Evolutionary conservation across 2,888 invertebrate genomes (phyloP), one percentile per base, ranked within the genome.

Genomic region (Drosophila pegasa): DNA sequence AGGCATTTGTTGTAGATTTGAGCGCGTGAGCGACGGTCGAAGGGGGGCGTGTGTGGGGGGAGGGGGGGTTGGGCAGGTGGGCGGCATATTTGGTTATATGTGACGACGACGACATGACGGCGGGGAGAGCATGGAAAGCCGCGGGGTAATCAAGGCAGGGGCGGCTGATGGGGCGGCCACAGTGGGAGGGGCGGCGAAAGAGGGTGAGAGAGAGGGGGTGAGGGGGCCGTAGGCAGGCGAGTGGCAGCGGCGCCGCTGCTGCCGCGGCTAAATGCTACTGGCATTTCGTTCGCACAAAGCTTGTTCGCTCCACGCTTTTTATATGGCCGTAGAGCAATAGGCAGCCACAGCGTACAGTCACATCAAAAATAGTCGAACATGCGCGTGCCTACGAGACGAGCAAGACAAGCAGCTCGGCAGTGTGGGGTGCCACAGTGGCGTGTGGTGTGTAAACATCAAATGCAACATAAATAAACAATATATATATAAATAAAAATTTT

Each of bases 211-310:
- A 16, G 18, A 20, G 33, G 29, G 1, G 16, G 40, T 1, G 33
- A 6, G 25, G 45, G 9, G 5, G 22, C 1, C 7, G 10, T 14
- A 22, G 47, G 65, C 20, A 37, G 62, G 22, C 35, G 50, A 67
- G 72, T 60, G 61, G 66, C 70, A 71, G 82, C 88, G 71, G 70
- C 82, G 83, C 47, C 58, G 77, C 71, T 59, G 71, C 71, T 57
- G 62, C 75, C 75, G 70, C 77, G 76, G 76, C 71, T 83, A 89
- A 89, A 83, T 88, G 89, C 84, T 85, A 89, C 84, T 85, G 88
- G 80, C 89, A 88, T 88, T 85, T 85, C 83, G 84, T 87, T 85
- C 86, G 76, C 87, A 78, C 83, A 89, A 73, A 82, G 87, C 82
- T 88, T 68, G 84, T 84, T 73, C 69, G 87, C 80, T 84, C 72